phyloP scores from a whole-genome alignment of 2,888 invertebrate genomes.

The Brassicogethes aeneus region DNA sequence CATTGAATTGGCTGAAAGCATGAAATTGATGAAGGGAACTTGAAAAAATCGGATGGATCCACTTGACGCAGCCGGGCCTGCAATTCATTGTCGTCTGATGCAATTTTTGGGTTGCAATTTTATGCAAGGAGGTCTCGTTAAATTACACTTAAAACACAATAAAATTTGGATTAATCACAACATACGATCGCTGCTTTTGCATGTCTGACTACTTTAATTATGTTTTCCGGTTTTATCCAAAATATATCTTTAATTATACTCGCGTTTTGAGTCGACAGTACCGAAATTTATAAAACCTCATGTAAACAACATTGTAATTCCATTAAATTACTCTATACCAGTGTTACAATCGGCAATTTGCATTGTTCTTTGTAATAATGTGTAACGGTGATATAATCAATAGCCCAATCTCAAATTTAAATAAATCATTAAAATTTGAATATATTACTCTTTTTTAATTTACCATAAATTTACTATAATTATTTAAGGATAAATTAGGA shows the following conservation, averaged over 20 bases:
- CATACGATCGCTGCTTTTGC: conserved; percentile 29
- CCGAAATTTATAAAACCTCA: neutral
- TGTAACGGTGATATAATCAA: neutral
- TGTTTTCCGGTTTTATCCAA: conserved; percentile 20
- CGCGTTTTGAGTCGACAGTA: neutral
- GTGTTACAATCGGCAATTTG: neutral
- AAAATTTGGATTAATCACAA: conserved; percentile 34
- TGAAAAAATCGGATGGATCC: too few species aligned
- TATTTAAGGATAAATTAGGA: too few species aligned
- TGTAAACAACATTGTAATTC: conserved; percentile 1
- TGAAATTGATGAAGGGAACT: too few species aligned
- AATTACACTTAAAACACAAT: conserved; percentile 36
- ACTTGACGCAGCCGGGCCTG: too few species aligned
- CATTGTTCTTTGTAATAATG: neutral
- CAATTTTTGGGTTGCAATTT: conserved; percentile 36
- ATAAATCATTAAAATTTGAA: too few species aligned
- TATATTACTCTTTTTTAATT: too few species aligned
- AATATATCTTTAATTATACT: conserved; percentile 3
- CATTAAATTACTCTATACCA: neutral
- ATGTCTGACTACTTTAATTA: conserved; percentile 32
- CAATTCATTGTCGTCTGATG: conserved; percentile 30
- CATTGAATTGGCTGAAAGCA: too few species aligned
- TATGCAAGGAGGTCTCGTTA: conserved; percentile 38
- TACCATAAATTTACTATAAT: too few species aligned
- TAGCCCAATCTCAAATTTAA: neutral